These are phyloP conservation scores for Dyspetes luteomarginatus DNA, from an alignment of 2,888 invertebrate species.

Conservation along the genomic window DNA sequence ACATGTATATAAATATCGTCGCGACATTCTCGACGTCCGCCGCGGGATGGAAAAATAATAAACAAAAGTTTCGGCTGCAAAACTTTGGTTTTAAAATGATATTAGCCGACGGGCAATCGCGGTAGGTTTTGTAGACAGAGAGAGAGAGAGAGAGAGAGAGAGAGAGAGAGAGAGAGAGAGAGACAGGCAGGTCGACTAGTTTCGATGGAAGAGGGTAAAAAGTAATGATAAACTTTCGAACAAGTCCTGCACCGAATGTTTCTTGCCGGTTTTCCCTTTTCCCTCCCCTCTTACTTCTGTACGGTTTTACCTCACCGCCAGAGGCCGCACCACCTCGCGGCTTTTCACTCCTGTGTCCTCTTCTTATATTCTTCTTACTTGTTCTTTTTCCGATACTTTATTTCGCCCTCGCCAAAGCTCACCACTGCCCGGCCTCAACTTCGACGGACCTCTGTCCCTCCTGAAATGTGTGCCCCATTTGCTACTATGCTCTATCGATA, in stretches of 20 bases:
- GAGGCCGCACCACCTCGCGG: conserved; percentile 55
- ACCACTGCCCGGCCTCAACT: conserved; percentile 19
- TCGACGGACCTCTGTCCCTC: conserved; percentile 15
- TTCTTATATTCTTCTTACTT: conserved; percentile 25
- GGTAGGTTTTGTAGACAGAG: conserved; percentile 37
- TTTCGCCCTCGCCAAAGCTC: conserved; percentile 40
- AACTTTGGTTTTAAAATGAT: conserved; percentile 82
- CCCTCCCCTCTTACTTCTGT: conserved; percentile 25
- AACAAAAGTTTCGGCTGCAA: conserved; percentile 77
- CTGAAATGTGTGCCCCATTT: conserved; percentile 1
- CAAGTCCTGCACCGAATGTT: conserved; percentile 73
- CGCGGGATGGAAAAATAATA: conserved; percentile 76
- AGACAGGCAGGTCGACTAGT: conserved; percentile 63
- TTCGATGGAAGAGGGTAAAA: conserved; percentile 72
- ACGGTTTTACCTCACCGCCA: conserved; percentile 45
- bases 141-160: not conserved
- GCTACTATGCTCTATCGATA: too few species aligned
- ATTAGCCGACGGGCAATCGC: conserved; percentile 71
- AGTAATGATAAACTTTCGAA: conserved; percentile 81
- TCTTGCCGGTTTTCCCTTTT: conserved; percentile 60
- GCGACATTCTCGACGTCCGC: conserved; percentile 28
- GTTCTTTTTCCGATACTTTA: conserved; percentile 53
- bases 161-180: conserved; percentile 14
- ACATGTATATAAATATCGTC: not conserved
- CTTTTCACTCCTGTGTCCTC: conserved; percentile 44